A percentile compares a stretch with the other conserved stretches of the same genome.
Conservation (phyloP, 2,797 vertebrate species). For the Psittacula echo region DNA sequence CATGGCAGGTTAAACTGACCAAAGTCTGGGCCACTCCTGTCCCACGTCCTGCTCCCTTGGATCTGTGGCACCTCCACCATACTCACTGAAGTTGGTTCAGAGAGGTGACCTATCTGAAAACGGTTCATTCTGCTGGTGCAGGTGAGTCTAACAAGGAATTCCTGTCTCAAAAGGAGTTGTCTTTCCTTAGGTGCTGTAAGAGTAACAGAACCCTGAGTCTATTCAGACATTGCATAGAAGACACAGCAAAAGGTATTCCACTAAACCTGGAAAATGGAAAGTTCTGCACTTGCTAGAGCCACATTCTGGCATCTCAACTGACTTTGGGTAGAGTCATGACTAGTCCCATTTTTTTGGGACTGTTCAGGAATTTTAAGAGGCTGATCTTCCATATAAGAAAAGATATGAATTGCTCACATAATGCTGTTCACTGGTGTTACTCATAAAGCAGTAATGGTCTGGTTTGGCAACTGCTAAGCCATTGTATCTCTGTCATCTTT, state of each 20-base stretch:
- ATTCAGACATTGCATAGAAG: neutral
- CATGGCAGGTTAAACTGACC: neutral
- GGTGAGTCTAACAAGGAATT: neutral
- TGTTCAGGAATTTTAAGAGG: neutral
- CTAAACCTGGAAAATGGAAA: neutral
- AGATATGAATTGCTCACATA: neutral
- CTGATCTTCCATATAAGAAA: neutral
- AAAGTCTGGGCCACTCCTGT: neutral
- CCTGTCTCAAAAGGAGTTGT: neutral
- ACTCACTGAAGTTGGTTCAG: neutral
- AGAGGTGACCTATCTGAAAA: neutral
- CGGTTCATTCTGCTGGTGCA: neutral
- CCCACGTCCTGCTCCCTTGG: rapidly evolving
- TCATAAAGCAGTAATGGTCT: neutral
- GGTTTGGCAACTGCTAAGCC: constrained; percentile 25
- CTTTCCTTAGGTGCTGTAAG: neutral
- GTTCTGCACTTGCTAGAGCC: neutral
- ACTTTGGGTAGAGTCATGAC: neutral
- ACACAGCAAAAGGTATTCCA: neutral
- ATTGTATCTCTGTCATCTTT: neutral
- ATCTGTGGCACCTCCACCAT: rapidly evolving
- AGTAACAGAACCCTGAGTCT: neutral
- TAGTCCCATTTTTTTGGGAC: neutral
- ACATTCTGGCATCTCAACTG: neutral
- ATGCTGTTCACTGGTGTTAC: neutral